A percentile compares a stretch with the other conserved stretches of the same genome.
These are phyloP conservation scores for Portevinia maculata DNA, from an alignment of 2,888 invertebrate genomes.

Conservation along the genomic window DNA sequence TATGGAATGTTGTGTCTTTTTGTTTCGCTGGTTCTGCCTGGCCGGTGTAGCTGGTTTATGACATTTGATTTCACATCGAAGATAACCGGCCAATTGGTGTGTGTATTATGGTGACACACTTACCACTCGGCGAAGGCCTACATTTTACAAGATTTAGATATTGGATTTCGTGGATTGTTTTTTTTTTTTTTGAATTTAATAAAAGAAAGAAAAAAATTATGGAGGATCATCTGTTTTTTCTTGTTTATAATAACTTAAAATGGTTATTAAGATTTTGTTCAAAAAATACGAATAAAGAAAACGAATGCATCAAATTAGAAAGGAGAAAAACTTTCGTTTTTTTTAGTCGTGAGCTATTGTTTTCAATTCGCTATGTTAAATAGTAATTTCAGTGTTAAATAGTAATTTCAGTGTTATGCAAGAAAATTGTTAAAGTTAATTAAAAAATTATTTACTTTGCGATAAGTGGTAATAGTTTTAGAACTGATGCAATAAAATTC, in stretches of 20 bases:
- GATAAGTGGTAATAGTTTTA: no score
- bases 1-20: conserved; percentile 37
- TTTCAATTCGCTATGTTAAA: no score
- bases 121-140: conserved; percentile 39
- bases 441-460: conserved; percentile 25
- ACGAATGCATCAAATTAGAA: no score
- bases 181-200: not conserved
- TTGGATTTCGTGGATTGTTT: not conserved
- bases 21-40: conserved; percentile 23
- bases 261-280: not conserved
- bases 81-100: conserved; percentile 55
- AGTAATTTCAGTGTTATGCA: conserved; percentile 31
- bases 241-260: conserved; percentile 2
- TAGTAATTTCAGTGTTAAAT: conserved; percentile 8
- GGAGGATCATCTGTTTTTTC: not conserved
- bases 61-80: conserved; percentile 58
- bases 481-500: no score
- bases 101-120: conserved; percentile 51
- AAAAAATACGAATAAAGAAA: conserved; percentile 7
- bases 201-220: not conserved
- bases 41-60: conserved; percentile 55
- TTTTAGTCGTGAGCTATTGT: conserved; percentile 2
- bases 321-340: conserved; percentile 57
- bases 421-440: conserved; percentile 38
- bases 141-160: conserved; percentile 29